Percentiles rank a stretch among this genome's conserved stretches.
Conservation (phyloP, 2,797 vertebrate species). For the Distichodus sexfasciatus region DNA sequence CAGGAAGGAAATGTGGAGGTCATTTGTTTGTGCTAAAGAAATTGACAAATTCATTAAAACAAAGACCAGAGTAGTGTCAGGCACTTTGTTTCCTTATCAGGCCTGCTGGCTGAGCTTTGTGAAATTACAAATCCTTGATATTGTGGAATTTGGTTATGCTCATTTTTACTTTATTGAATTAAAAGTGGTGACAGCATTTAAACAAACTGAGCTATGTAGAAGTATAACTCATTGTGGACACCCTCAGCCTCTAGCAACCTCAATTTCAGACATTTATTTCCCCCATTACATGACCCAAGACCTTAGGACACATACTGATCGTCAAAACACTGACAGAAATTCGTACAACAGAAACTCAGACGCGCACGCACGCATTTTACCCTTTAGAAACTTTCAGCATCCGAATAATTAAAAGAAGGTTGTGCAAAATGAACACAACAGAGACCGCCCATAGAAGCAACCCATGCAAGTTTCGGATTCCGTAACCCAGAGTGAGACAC, state of each 20-base stretch:
- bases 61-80: not conserved
- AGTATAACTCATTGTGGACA: not conserved
- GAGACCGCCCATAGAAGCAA: constrained; percentile 34
- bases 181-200: constrained; percentile 52
- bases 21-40: not conserved
- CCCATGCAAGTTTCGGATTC: constrained; percentile 45
- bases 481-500: constrained; percentile 5
- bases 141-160: constrained; percentile 11
- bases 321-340: constrained; percentile 29
- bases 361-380: constrained; percentile 23
- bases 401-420: constrained; percentile 37
- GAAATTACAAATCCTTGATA: not conserved
- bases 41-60: not conserved
- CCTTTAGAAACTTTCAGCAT: constrained; percentile 50
- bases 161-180: constrained; percentile 59
- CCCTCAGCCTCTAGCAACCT: constrained; percentile 2
- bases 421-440: constrained; percentile 34
- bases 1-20: not conserved
- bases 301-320: constrained; percentile 37
- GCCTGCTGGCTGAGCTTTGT: not conserved
- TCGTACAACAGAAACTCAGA: constrained; percentile 24
- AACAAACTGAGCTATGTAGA: constrained; percentile 29
- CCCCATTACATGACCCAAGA: constrained; percentile 7
- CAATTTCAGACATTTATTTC: constrained; percentile 19
- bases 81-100: not conserved